A percentile compares a stretch with the other conserved stretches of the same genome.
Evolutionary conservation across 2,888 invertebrate genomes (phyloP).

Genomic region (Tenodera sinensis): DNA sequence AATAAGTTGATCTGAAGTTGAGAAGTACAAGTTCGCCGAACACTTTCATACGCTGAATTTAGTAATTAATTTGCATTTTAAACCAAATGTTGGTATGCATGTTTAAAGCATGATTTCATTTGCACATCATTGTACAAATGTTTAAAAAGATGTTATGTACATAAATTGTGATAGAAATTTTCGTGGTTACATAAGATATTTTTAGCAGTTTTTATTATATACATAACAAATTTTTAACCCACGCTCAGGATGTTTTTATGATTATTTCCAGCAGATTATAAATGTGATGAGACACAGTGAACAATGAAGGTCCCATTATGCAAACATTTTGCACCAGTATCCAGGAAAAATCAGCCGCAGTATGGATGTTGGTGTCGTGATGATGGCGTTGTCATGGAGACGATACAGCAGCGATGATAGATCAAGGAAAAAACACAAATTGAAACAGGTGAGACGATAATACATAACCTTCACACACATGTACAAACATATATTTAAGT

Average conservation of each 20-base stretch:
- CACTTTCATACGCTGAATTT: conserved; percentile 77
- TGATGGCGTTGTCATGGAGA: conserved; percentile 1
- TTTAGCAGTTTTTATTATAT: neutral
- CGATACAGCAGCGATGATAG: conserved; percentile 1
- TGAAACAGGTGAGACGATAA: neutral
- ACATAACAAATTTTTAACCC: neutral
- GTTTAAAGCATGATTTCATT: neutral
- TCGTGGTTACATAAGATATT: neutral
- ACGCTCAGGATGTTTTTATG: neutral
- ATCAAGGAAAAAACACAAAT: conserved; percentile 9
- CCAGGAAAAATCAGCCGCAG: neutral
- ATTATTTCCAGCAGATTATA: neutral
- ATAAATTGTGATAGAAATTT: neutral
- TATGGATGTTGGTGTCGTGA: neutral
- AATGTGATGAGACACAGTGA: neutral
- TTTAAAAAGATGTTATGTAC: neutral
- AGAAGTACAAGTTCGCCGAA: conserved; percentile 87
- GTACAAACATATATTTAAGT: neutral
- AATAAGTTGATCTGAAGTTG: conserved; percentile 93
- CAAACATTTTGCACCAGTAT: neutral
- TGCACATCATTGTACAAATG: neutral
- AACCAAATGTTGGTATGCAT: neutral
- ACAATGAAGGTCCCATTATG: neutral
- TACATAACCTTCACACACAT: neutral
- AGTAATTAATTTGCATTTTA: neutral